A percentile compares a stretch with the other conserved stretches of the same genome.
Evolutionary conservation across 2,113 vertebrate genomes (phyloP).

Genomic region (Callipepla californica): DNA sequence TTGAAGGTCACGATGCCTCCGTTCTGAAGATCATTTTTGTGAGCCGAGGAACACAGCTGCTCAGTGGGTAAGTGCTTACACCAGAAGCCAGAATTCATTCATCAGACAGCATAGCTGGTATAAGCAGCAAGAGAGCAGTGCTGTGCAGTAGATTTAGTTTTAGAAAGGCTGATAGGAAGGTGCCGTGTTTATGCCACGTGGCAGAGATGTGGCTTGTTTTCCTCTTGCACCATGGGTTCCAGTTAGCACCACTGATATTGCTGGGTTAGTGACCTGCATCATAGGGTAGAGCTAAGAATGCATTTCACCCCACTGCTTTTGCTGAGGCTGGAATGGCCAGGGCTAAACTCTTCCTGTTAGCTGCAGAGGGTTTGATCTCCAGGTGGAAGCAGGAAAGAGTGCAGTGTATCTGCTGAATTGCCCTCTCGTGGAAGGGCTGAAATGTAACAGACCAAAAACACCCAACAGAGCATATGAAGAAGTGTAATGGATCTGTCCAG

Average conservation of each 20-base stretch:
- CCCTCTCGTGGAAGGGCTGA: not conserved
- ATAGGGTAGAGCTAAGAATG: not conserved
- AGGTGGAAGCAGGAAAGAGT: not conserved
- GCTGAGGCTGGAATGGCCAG: not conserved
- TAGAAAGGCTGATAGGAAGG: not conserved
- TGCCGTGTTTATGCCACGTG: not conserved
- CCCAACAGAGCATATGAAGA: not conserved
- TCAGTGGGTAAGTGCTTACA: slow-evolving; percentile 84
- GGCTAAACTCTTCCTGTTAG: not conserved
- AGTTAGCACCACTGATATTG: not conserved
- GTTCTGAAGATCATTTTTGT: slow-evolving; percentile 95
- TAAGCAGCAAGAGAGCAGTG: not conserved
- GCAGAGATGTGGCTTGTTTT: not conserved
- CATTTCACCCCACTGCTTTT: not conserved
- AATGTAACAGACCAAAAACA: not conserved
- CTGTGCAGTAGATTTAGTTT: not conserved
- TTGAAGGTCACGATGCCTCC: slow-evolving; percentile 96
- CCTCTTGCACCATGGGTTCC: not conserved
- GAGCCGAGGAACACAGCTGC: slow-evolving; percentile 90
- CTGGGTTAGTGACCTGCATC: not conserved
- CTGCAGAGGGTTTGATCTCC: not conserved
- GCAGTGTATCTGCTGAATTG: not conserved
- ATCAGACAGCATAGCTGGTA: not conserved
- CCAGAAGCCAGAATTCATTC: not conserved
- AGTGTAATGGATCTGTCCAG: not conserved